These are phyloP conservation scores for Gallirallus australis DNA, from an alignment of 2,797 vertebrate species.

Conservation along the genomic window DNA sequence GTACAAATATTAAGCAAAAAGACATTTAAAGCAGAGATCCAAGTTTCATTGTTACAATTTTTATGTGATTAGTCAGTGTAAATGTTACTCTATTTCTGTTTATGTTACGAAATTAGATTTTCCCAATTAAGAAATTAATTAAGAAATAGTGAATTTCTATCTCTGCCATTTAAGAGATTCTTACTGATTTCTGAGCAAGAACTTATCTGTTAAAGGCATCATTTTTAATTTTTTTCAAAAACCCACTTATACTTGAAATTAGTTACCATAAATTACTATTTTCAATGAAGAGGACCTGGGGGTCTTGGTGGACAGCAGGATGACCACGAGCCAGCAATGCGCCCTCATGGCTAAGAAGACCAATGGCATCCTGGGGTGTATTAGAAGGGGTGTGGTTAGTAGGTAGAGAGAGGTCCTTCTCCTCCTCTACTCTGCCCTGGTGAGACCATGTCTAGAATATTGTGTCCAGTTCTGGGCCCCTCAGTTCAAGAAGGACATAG, in stretches of 20 bases:
- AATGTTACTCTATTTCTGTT: neutral
- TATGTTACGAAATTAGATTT: neutral
- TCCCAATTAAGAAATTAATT: neutral
- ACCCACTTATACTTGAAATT: neutral
- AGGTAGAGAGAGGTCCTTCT: too few species aligned
- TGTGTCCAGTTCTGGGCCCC: too few species aligned
- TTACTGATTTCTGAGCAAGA: neutral
- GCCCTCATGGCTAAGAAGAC: too few species aligned
- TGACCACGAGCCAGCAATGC: too few species aligned
- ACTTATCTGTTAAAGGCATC: neutral
- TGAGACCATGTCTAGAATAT: too few species aligned
- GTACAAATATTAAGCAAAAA: neutral
- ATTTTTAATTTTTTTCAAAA: neutral
- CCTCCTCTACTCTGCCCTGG: too few species aligned
- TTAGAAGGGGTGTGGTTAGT: too few species aligned
- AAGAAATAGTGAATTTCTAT: neutral
- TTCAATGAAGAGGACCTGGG: neutral
- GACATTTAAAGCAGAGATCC: neutral
- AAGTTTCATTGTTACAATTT: neutral
- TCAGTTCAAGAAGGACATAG: too few species aligned
- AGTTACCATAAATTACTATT: neutral
- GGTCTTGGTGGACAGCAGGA: too few species aligned
- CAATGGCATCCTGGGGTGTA: too few species aligned
- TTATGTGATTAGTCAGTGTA: neutral
- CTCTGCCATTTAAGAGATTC: neutral